Evolutionary conservation across 1,140 invertebrate genomes (phyloP), one percentile per base, ranked within the genome.

Genomic region (Telenomus remus): DNA sequence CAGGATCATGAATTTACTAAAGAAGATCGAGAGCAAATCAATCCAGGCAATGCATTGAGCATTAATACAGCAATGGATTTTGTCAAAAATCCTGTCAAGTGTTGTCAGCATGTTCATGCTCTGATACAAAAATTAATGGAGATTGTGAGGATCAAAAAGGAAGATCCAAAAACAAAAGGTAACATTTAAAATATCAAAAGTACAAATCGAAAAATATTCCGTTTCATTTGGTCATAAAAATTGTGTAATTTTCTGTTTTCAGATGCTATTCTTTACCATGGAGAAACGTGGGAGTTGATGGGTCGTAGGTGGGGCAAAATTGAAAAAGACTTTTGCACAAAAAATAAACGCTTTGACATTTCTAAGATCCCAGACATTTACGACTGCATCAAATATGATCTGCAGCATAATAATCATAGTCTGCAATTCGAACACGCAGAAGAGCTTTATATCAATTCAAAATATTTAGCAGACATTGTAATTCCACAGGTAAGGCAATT

Each of bases 301-400:
- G 96, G 97, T 11, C 90, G 98, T 27, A 91, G 98, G 39, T 99
- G 98, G 98, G 94, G 95, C 6, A 99, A 99, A 88, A 95, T 99
- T 49, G 96, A 99, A 82, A 99, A 99, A 86, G 98, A 99, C 86
- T 99, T 99, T 83, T 95, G 93, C 79, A 94, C 94, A 0, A 98
- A 98, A 87, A 93, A 93, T 78, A 96, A 95, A 66, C 91, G 92
- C 12, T 99, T 96, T 89, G 98, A 99, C 84, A 99, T 99, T 76
- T 98, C 97, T 0, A 99, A 99, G 89, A 97, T 99, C 70, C 98
- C 98, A 0, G 98, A 99, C 86, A 99, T 99, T 75, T 99, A 99
- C 83, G 98, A 99, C 89, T 99, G 98, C 84, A 99, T 99, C 76
- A 99, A 99, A 82, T 99, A 98, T 84, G 98, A 99, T 89, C 86